Evolutionary conservation across 2,888 invertebrate species (phyloP).

Genomic region (Nineta flava): DNA sequence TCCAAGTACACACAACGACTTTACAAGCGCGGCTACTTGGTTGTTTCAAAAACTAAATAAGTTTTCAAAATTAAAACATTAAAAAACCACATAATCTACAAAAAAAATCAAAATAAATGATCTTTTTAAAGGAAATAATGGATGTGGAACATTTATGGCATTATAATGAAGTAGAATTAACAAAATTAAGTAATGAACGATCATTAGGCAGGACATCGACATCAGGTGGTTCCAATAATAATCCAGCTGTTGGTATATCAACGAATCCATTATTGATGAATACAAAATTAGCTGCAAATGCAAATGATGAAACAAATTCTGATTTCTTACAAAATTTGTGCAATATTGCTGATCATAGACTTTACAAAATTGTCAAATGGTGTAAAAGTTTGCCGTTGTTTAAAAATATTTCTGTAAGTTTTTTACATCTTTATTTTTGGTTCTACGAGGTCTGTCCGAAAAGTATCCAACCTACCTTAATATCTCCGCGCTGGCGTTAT

Average conservation of each 20-base stretch:
- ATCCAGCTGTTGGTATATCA: slow-evolving; percentile 26
- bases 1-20: background rate
- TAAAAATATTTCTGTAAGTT: slow-evolving; percentile 80
- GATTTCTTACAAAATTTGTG: slow-evolving; percentile 81
- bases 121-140: slow-evolving; percentile 66
- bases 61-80: slow-evolving; percentile 1
- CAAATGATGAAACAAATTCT: slow-evolving; percentile 47
- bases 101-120: background rate
- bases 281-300: slow-evolving; percentile 31
- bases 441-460: too few species aligned
- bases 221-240: slow-evolving; percentile 25
- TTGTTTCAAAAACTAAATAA: slow-evolving; percentile 1
- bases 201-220: slow-evolving; percentile 20
- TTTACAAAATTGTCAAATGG: slow-evolving; percentile 97
- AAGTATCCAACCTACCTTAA: too few species aligned
- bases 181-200: slow-evolving; percentile 34
- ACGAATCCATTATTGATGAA: slow-evolving; percentile 39
- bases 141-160: slow-evolving; percentile 93
- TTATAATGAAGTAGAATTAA: slow-evolving; percentile 71
- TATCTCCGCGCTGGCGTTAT: too few species aligned
- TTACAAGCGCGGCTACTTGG: too few species aligned
- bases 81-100: background rate
- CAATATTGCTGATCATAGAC: slow-evolving; percentile 86
- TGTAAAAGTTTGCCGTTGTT: slow-evolving; percentile 93
- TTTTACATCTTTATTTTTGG: background rate